A percentile compares a stretch with the other conserved stretches of the same genome.
Evolutionary conservation across 2,888 invertebrate genomes (phyloP).

Genomic region (Trachelus tabidus): DNA sequence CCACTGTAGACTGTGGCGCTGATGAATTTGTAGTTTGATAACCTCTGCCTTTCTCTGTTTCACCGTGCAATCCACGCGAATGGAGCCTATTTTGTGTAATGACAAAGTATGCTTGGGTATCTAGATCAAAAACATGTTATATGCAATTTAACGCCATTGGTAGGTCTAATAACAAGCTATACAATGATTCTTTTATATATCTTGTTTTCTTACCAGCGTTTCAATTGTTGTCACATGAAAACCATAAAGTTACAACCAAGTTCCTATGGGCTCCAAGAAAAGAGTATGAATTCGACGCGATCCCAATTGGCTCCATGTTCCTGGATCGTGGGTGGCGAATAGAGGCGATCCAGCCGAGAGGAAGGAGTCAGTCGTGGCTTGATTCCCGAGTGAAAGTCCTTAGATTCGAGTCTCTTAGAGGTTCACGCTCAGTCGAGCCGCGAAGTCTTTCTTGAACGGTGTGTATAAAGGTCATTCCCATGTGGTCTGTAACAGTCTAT

Average conservation of each 20-base stretch:
- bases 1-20: neutral
- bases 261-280: neutral
- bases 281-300: neutral
- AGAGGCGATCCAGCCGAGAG: conserved; percentile 11
- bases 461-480: neutral
- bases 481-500: neutral
- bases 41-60: neutral
- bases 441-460: neutral
- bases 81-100: no score
- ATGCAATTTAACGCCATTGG: neutral
- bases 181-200: no score
- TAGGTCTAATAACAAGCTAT: neutral
- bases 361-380: conserved; percentile 9
- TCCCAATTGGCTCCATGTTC: neutral
- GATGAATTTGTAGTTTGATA: neutral
- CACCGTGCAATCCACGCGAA: no score
- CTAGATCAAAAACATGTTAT: neutral
- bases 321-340: conserved; percentile 13
- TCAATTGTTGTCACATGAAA: no score
- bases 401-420: conserved; percentile 2
- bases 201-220: no score
- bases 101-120: no score
- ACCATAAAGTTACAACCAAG: neutral
- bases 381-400: conserved; percentile 9
- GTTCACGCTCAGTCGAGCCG: conserved; percentile 5